A percentile compares a stretch with the other conserved stretches of the same genome.
Evolutionary conservation across 2,888 invertebrate genomes (phyloP).

Genomic region (Lasius fuliginosus): DNA sequence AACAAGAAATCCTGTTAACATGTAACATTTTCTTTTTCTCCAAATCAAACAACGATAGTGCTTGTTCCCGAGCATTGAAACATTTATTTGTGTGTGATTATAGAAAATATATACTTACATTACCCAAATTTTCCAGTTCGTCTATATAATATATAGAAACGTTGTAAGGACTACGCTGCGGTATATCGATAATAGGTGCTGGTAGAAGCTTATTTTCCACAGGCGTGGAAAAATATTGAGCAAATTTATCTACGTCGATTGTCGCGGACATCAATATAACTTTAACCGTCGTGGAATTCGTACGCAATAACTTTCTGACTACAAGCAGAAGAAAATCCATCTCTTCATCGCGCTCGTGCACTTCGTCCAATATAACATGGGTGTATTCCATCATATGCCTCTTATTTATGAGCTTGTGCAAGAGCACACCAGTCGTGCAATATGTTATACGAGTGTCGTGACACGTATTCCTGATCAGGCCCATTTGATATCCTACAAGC

Average conservation of each 20-base stretch:
- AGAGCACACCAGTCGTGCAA: slow-evolving; percentile 89
- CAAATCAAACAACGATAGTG: neutral
- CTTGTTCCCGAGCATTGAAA: neutral
- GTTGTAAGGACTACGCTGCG: slow-evolving; percentile 87
- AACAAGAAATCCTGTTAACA: neutral
- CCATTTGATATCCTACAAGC: slow-evolving; percentile 96
- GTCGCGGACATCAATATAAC: slow-evolving; percentile 98
- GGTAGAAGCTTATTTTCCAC: slow-evolving; percentile 82
- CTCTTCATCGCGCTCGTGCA: slow-evolving; percentile 95
- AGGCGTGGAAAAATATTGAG: slow-evolving; percentile 87
- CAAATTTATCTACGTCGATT: slow-evolving; percentile 89
- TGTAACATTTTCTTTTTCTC: neutral
- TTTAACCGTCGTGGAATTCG: slow-evolving; percentile 90
- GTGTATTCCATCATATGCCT: slow-evolving; percentile 93
- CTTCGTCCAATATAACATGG: slow-evolving; percentile 93
- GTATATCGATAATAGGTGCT: slow-evolving; percentile 88
- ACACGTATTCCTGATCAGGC: slow-evolving; percentile 89
- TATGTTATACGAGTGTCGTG: slow-evolving; percentile 90
- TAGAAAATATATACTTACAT: slow-evolving; percentile 68
- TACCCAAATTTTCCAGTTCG: slow-evolving; percentile 78
- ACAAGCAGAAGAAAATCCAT: slow-evolving; percentile 96
- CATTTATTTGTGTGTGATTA: neutral
- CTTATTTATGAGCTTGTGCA: slow-evolving; percentile 91
- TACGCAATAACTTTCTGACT: slow-evolving; percentile 92
- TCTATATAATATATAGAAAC: slow-evolving; percentile 90